Percentiles rank a stretch among this genome's conserved stretches.
phyloP scores from a whole-genome alignment of 2,797 vertebrate species.

The Oryzias dopingdopingensis region DNA sequence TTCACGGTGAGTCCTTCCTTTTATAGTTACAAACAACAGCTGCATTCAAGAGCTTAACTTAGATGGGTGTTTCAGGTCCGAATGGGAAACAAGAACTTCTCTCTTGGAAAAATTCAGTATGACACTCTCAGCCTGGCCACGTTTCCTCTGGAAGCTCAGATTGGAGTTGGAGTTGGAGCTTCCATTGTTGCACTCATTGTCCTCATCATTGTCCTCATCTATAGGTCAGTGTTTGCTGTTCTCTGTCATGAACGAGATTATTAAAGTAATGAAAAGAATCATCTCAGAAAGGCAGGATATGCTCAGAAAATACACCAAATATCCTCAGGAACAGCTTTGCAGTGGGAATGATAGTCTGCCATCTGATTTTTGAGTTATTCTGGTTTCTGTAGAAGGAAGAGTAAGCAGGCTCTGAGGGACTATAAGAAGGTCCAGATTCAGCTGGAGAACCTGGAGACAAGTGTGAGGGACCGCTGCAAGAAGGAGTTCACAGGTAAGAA shows the following conservation, averaged over 20 bases:
- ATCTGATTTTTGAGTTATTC: background rate
- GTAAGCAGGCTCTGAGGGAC: conserved; percentile 94
- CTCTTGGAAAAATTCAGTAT: conserved; percentile 90
- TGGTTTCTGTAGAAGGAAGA: conserved; percentile 85
- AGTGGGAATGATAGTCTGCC: no score
- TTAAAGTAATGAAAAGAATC: background rate
- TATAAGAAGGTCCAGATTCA: conserved; percentile 99
- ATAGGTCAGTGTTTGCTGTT: conserved; percentile 79
- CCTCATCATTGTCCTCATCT: conserved; percentile 93
- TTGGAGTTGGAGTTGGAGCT: conserved; percentile 89
- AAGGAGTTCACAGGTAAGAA: conserved; percentile 94
- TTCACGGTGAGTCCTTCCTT: conserved; percentile 83
- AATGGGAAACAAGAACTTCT: conserved; percentile 93
- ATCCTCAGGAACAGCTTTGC: no score
- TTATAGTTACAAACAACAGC: no score
- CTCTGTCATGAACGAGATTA: background rate
- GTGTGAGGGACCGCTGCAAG: conserved; percentile 96
- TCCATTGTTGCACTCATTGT: conserved; percentile 93
- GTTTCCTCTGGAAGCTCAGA: conserved; percentile 93
- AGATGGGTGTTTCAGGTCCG: conserved; percentile 80
- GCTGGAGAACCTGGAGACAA: conserved; percentile 96
- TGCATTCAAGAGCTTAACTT: no score
- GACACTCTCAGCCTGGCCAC: conserved; percentile 87
- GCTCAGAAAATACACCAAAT: no score
- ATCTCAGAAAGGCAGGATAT: background rate